phyloP scores from a whole-genome alignment of 2,113 vertebrate species.

The Alectura lathami region DNA sequence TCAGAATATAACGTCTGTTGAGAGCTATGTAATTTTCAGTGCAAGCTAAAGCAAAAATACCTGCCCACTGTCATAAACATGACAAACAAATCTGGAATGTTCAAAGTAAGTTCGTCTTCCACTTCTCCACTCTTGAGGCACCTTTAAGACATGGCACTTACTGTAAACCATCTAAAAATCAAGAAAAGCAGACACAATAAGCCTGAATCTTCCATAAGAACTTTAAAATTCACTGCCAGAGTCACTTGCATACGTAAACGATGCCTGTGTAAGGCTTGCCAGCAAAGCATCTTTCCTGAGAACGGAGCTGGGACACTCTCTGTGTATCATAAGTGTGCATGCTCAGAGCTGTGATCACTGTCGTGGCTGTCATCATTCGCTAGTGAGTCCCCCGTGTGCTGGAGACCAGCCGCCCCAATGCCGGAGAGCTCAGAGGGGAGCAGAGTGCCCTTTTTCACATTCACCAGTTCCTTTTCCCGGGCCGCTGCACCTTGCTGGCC shows the following conservation, averaged over 20 bases:
- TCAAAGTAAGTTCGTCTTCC: slow-evolving; percentile 78
- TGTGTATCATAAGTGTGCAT: slow-evolving; percentile 91
- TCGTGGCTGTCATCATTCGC: slow-evolving; percentile 95
- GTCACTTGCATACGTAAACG: slow-evolving; percentile 74
- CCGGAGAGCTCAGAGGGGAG: slow-evolving; percentile 94
- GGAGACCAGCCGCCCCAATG: slow-evolving; percentile 85
- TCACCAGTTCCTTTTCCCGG: slow-evolving; percentile 96
- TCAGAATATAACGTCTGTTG: slow-evolving; percentile 74
- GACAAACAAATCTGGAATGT: slow-evolving; percentile 83
- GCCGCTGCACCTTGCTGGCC: slow-evolving; percentile 96
- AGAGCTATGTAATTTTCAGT: slow-evolving; percentile 82
- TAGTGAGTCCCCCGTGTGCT: slow-evolving; percentile 91
- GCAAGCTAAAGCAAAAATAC: slow-evolving; percentile 86
- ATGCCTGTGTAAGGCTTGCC: slow-evolving; percentile 75
- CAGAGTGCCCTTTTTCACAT: slow-evolving; percentile 95
- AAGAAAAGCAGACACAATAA: slow-evolving; percentile 69
- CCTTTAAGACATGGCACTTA: slow-evolving; percentile 72
- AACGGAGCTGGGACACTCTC: slow-evolving; percentile 67
- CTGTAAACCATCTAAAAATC: slow-evolving; percentile 73
- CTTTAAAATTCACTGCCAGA: slow-evolving; percentile 54
- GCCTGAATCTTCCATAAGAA: slow-evolving; percentile 53
- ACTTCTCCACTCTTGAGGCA: slow-evolving; percentile 71
- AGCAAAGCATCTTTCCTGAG: slow-evolving; percentile 85
- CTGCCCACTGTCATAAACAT: slow-evolving; percentile 73
- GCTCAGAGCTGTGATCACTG: slow-evolving; percentile 97